A percentile compares a stretch with the other conserved stretches of the same genome.
These are phyloP conservation scores for Trichomalopsis sarcophagae DNA, from an alignment of 1,140 invertebrate genomes.

Conservation along the genomic window DNA sequence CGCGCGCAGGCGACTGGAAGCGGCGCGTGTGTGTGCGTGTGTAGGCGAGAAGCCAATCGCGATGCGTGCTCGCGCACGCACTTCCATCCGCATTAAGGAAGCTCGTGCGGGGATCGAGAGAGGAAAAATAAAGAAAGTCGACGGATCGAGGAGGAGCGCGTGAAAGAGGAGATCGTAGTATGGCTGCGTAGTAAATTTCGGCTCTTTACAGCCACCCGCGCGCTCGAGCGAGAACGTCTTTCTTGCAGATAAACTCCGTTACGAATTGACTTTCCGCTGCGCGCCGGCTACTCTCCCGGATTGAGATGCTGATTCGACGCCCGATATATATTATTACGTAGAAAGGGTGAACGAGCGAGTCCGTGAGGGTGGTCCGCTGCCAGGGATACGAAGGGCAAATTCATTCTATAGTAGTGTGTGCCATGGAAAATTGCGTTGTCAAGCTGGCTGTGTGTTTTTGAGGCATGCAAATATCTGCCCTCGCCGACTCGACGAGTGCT, in stretches of 20 bases:
- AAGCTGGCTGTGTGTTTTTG: slow-evolving; percentile 18
- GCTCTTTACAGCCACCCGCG: neutral
- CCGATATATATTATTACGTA: no score
- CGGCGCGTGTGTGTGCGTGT: neutral
- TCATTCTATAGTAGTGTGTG: no score
- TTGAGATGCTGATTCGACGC: no score
- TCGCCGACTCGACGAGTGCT: neutral
- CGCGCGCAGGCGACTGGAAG: neutral
- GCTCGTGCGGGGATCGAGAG: no score
- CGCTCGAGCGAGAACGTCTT: neutral
- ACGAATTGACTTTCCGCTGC: neutral
- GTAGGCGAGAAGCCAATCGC: slow-evolving; percentile 11
- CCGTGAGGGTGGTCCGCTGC: no score
- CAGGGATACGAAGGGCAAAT: no score
- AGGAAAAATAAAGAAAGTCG: neutral
- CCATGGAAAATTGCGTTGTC: neutral
- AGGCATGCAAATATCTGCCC: neutral
- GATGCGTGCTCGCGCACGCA: slow-evolving; percentile 16
- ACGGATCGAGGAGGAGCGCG: neutral
- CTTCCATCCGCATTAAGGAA: slow-evolving; percentile 26
- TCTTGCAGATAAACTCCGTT: neutral
- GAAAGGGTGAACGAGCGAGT: no score
- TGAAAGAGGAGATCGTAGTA: neutral
- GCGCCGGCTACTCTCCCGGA: no score
- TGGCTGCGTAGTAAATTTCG: neutral